These are phyloP conservation scores for Percopsis transmontana DNA, from an alignment of 2,113 vertebrate genomes.

Conservation along the genomic window DNA sequence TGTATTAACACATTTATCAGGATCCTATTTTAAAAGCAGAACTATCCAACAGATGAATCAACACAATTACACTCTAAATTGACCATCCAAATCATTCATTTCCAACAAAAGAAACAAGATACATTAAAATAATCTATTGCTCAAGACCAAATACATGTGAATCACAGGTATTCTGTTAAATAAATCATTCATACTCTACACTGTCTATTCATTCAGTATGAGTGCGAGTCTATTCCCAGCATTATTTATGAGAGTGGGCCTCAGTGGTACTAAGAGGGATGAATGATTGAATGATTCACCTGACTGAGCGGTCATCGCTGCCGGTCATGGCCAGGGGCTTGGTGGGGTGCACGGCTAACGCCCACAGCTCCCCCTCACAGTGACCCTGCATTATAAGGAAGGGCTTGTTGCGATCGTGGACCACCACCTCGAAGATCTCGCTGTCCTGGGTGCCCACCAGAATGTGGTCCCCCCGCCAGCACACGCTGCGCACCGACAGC, in stretches of 20 bases:
- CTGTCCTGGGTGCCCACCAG: conserved; percentile 97
- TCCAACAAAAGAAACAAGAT: too few species aligned
- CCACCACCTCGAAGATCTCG: conserved; percentile 98
- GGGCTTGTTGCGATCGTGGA: conserved; percentile 96
- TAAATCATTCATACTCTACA: background rate
- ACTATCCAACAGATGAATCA: too few species aligned
- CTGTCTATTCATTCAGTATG: background rate
- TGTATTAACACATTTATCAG: too few species aligned
- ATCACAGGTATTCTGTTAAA: background rate
- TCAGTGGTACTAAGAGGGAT: too few species aligned
- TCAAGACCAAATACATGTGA: background rate
- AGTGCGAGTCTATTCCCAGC: background rate
- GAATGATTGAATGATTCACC: conserved; percentile 77
- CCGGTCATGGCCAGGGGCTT: conserved; percentile 97
- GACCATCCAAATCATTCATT: too few species aligned
- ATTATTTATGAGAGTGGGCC: background rate
- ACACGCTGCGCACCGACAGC: conserved; percentile 96
- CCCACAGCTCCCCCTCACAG: conserved; percentile 98
- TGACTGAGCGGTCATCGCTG: conserved; percentile 96
- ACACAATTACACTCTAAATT: too few species aligned
- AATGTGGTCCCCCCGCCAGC: conserved; percentile 97
- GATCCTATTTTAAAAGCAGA: too few species aligned
- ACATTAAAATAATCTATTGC: background rate
- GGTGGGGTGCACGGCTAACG: conserved; percentile 94
- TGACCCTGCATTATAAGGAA: conserved; percentile 99